Evolutionary conservation across 2,113 vertebrate species (phyloP).

Genomic region (Carassius gibelio): DNA sequence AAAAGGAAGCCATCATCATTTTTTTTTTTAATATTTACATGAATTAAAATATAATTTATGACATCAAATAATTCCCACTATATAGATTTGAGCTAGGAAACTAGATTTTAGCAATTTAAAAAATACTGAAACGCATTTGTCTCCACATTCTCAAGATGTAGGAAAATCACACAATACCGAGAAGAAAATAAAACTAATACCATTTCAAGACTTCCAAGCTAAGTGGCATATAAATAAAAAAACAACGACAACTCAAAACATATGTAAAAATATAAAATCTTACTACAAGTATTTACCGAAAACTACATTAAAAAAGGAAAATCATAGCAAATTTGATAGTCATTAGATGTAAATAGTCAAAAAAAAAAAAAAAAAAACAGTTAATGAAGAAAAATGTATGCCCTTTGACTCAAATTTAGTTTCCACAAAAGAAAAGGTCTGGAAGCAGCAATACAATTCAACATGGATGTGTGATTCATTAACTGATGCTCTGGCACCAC

Average conservation of each 20-base stretch:
- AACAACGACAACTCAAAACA: constrained; percentile 64
- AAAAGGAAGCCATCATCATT: constrained; percentile 93
- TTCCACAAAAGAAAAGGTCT: constrained; percentile 56
- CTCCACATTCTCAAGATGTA: constrained; percentile 87
- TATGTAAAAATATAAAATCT: constrained; percentile 97
- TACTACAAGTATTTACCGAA: constrained; percentile 83
- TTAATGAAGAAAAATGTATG: constrained; percentile 68
- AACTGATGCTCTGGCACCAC: constrained; percentile 27
- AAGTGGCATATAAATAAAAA: constrained; percentile 95
- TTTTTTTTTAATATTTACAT: constrained; percentile 92
- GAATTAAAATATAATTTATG: constrained; percentile 99
- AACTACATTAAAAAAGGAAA: constrained; percentile 81
- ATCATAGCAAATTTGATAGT: constrained; percentile 75
- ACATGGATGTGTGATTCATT: constrained; percentile 26
- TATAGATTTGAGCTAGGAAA: constrained; percentile 98
- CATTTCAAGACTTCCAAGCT: constrained; percentile 87
- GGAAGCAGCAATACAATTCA: constrained; percentile 45
- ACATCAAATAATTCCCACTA: constrained; percentile 94
- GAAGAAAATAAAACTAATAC: constrained; percentile 74
- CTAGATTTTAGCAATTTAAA: constrained; percentile 99
- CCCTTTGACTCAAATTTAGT: constrained; percentile 72
- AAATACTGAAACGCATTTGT: constrained; percentile 97
- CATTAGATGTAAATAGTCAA: constrained; percentile 75
- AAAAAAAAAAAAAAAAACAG: constrained; percentile 57
- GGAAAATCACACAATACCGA: constrained; percentile 92